phyloP scores from a whole-genome alignment of 1,140 invertebrate genomes.

The Lordiphosa collinella region DNA sequence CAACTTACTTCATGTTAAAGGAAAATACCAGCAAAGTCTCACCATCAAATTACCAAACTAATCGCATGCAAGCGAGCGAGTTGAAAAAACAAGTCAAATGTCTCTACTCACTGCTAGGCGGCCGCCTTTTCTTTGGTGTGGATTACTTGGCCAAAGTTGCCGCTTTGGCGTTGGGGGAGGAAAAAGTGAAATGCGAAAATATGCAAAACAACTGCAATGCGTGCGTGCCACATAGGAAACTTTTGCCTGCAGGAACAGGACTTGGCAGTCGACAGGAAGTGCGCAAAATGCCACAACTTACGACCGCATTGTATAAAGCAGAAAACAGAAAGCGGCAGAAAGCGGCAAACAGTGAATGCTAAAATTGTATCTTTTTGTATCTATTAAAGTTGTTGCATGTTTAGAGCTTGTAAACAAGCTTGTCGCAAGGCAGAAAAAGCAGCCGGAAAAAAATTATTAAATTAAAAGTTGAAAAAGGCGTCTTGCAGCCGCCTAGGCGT shows the following conservation, averaged over 20 bases:
- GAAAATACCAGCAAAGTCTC: conserved; percentile 7
- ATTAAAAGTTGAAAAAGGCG: conserved; percentile 54
- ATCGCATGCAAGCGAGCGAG: conserved; percentile 67
- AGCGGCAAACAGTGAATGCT: neutral
- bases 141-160: conserved; percentile 45
- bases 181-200: conserved; percentile 26
- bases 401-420: conserved; percentile 74
- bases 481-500: too few relatives aligned
- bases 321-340: conserved; percentile 15
- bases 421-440: conserved; percentile 69
- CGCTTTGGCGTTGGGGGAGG: conserved; percentile 2
- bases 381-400: conserved; percentile 74
- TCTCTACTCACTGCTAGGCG: conserved; percentile 26
- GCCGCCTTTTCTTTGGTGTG: conserved; percentile 27
- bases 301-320: conserved; percentile 50
- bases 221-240: conserved; percentile 37
- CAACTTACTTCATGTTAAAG: conserved; percentile 51
- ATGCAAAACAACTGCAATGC: conserved; percentile 74
- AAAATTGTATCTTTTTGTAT: conserved; percentile 21
- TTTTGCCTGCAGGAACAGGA: conserved; percentile 40
- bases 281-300: conserved; percentile 75
- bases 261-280: conserved; percentile 63
- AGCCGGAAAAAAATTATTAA: conserved; percentile 65
- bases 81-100: conserved; percentile 43
- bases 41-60: conserved; percentile 77